phyloP scores from a whole-genome alignment of 2,888 invertebrate species.

The Sinohyriopsis cumingii region DNA sequence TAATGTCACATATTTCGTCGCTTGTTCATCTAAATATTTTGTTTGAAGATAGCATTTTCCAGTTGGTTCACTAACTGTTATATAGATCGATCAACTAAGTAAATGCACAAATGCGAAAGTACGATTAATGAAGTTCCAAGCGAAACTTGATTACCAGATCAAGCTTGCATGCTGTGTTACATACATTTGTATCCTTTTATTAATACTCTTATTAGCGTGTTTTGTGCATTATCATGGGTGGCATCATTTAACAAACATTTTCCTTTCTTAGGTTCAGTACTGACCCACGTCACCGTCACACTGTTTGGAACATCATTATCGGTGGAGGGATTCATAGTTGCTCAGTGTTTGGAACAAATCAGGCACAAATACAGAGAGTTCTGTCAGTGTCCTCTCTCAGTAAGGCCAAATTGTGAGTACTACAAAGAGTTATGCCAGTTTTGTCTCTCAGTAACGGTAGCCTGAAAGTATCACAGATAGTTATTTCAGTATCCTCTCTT shows the following conservation, averaged over 20 bases:
- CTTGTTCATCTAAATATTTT: too few relatives aligned
- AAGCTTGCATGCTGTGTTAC: too few relatives aligned
- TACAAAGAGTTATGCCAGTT: too few relatives aligned
- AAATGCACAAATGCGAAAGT: too few relatives aligned
- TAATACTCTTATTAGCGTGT: not conserved
- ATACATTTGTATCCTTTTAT: too few relatives aligned
- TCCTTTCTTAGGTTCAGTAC: conserved; percentile 20
- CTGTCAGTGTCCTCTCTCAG: conserved; percentile 20
- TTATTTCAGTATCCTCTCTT: conserved; percentile 22
- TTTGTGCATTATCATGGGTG: not conserved
- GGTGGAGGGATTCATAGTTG: conserved; percentile 24
- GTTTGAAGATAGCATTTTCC: too few relatives aligned
- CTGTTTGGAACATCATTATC: conserved; percentile 31
- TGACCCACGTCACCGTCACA: conserved; percentile 31
- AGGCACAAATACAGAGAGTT: conserved; percentile 37
- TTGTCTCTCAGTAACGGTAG: too few relatives aligned
- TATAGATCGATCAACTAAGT: too few relatives aligned
- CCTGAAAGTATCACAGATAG: conserved; percentile 17
- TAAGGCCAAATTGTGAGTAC: conserved; percentile 23
- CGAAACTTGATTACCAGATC: too few relatives aligned
- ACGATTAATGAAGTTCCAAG: too few relatives aligned
- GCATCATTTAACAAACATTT: not conserved
- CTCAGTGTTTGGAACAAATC: conserved; percentile 30
- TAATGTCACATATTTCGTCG: too few relatives aligned
- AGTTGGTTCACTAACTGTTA: too few relatives aligned